These are phyloP conservation scores for Monarcha castaneiventris DNA, from an alignment of 2,113 vertebrate genomes.

Conservation along the genomic window DNA sequence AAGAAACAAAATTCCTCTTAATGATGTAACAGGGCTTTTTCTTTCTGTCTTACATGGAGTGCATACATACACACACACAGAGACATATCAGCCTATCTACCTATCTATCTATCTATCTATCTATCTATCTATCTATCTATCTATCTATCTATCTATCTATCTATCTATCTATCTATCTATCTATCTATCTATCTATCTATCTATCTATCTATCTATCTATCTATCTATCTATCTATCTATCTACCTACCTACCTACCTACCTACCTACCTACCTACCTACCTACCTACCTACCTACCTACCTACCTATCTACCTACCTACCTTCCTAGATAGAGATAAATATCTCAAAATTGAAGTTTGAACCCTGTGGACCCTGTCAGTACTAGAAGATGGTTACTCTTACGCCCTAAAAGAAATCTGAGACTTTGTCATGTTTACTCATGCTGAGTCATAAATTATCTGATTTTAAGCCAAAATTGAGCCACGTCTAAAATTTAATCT, in stretches of 20 bases:
- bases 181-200: not conserved
- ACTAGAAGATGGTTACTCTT: not conserved
- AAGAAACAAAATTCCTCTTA: not conserved
- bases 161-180: not conserved
- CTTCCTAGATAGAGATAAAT: not conserved
- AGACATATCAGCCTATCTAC: not conserved
- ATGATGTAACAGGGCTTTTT: not conserved
- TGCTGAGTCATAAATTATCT: not conserved
- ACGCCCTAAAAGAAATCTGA: not conserved
- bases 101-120: not conserved
- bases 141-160: not conserved
- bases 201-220: not conserved
- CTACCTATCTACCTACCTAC: not conserved
- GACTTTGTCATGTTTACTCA: not conserved
- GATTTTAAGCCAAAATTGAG: not conserved
- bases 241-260: not conserved
- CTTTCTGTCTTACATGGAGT: not conserved
- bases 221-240: not conserved
- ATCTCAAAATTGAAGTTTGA: not conserved
- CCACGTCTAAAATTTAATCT: not conserved
- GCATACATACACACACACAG: accelerated
- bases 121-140: not conserved
- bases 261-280: not conserved
- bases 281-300: not conserved
- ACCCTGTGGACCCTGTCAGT: not conserved